Evolutionary conservation across 1,140 invertebrate genomes (phyloP).

Genomic region (Idris sp.): DNA sequence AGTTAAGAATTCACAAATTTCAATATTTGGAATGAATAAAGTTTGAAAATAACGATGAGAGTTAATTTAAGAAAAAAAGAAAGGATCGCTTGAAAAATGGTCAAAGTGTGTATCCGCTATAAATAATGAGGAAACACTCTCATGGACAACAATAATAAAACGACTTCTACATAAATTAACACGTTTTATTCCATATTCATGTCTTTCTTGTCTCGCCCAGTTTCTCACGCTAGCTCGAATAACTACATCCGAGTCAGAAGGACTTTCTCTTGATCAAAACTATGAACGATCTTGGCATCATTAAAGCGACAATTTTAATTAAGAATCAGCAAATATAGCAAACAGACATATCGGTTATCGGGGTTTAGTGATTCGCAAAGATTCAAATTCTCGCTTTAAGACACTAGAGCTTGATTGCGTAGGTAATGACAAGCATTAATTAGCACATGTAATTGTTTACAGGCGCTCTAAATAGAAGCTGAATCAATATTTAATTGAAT

Average conservation of each 20-base stretch:
- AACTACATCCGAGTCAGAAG: slow-evolving; percentile 17
- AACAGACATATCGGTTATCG: slow-evolving; percentile 37
- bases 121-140: slow-evolving; percentile 27
- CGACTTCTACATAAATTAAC: slow-evolving; percentile 54
- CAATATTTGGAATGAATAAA: no score
- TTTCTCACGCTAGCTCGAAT: slow-evolving; percentile 40
- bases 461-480: slow-evolving; percentile 72
- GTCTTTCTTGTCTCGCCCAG: slow-evolving; percentile 31
- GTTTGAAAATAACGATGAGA: no score
- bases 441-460: slow-evolving; percentile 78
- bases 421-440: slow-evolving; percentile 75
- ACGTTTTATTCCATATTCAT: slow-evolving; percentile 52
- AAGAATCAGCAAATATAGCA: slow-evolving; percentile 41
- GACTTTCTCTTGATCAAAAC: slow-evolving; percentile 32
- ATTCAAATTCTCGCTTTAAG: slow-evolving; percentile 52
- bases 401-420: slow-evolving; percentile 71
- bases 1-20: no score
- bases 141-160: slow-evolving; percentile 37
- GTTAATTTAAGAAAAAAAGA: no score
- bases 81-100: slow-evolving; percentile 23
- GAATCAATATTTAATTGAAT: slow-evolving; percentile 79
- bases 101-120: slow-evolving; percentile 13
- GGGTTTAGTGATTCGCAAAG: slow-evolving; percentile 54
- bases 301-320: slow-evolving; percentile 53
- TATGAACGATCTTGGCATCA: slow-evolving; percentile 36